Conservation (phyloP, 2,113 vertebrate species). For the Smithornis capensis region DNA sequence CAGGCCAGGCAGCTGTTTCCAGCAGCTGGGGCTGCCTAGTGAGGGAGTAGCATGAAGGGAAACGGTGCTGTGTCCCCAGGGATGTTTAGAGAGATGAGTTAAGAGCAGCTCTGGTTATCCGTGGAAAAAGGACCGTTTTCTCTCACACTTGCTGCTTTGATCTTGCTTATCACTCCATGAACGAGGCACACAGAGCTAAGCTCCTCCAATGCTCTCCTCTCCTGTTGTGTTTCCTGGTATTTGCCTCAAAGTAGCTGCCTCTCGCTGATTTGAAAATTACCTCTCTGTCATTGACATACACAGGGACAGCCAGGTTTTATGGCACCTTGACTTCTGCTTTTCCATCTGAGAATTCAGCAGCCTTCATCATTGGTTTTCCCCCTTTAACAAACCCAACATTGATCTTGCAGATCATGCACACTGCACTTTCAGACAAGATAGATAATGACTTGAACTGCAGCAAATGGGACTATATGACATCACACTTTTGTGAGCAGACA, state of each 20-base stretch:
- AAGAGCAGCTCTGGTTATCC: not conserved
- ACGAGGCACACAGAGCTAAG: not conserved
- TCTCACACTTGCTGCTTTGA: not conserved
- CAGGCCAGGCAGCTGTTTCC: not conserved
- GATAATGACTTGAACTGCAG: conserved; percentile 60
- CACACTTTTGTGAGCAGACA: conserved; percentile 64
- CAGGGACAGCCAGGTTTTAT: not conserved
- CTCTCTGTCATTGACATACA: not conserved
- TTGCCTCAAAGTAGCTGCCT: not conserved
- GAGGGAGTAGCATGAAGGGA: rapidly evolving
- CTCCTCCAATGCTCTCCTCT: not conserved
- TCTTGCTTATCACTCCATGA: not conserved
- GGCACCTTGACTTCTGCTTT: not conserved
- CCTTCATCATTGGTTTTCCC: not conserved
- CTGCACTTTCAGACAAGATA: conserved; percentile 61
- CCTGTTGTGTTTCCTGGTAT: not conserved
- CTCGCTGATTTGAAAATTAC: not conserved
- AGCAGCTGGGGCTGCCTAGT: not conserved
- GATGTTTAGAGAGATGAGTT: not conserved
- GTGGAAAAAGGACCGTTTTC: not conserved
- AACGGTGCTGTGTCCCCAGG: not conserved
- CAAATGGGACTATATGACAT: conserved; percentile 70
- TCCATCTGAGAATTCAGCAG: not conserved
- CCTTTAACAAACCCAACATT: conserved; percentile 16
- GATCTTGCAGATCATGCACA: conserved; percentile 57